A percentile compares a stretch with the other conserved stretches of the same genome.
These are phyloP conservation scores for Aulostomus chinensis DNA, from an alignment of 2,797 vertebrate species.

Conservation along the genomic window DNA sequence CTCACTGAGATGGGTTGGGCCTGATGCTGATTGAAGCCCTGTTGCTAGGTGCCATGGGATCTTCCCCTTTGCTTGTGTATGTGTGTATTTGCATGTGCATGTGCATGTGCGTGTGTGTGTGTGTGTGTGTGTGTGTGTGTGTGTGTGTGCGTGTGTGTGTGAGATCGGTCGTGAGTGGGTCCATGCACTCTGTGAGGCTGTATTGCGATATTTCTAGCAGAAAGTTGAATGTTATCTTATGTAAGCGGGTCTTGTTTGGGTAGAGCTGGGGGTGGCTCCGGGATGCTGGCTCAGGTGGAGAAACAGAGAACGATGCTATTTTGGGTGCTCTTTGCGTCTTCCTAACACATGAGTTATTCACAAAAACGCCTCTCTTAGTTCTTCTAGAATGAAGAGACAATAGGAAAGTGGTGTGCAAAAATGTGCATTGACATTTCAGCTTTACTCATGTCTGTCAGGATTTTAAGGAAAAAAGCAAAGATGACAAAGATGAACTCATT, in stretches of 20 bases:
- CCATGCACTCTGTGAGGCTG: conserved; percentile 26
- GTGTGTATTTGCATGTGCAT: not conserved
- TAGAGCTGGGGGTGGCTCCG: conserved; percentile 52
- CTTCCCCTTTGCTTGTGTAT: conserved; percentile 4
- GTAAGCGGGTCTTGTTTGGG: conserved; percentile 62
- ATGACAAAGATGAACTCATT: too few relatives aligned
- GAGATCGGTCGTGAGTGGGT: conserved; percentile 6
- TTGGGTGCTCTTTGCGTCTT: conserved; percentile 53
- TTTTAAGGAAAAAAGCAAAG: too few relatives aligned
- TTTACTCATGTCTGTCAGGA: too few relatives aligned
- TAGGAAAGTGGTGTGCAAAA: too few relatives aligned
- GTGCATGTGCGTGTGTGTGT: too few relatives aligned
- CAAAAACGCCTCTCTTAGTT: too few relatives aligned
- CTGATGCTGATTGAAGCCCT: conserved; percentile 31
- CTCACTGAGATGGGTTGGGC: conserved; percentile 26
- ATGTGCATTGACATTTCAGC: too few relatives aligned
- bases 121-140: too few relatives aligned
- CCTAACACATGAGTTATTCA: conserved; percentile 58
- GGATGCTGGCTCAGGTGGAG: conserved; percentile 72
- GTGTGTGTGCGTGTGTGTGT: too few relatives aligned
- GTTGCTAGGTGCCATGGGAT: conserved; percentile 36
- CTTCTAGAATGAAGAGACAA: too few relatives aligned
- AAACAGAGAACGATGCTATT: conserved; percentile 56
- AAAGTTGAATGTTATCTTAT: conserved; percentile 61
- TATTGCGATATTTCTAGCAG: conserved; percentile 49